Evolutionary conservation across 2,113 vertebrate genomes (phyloP).

Genomic region (Monopterus albus): DNA sequence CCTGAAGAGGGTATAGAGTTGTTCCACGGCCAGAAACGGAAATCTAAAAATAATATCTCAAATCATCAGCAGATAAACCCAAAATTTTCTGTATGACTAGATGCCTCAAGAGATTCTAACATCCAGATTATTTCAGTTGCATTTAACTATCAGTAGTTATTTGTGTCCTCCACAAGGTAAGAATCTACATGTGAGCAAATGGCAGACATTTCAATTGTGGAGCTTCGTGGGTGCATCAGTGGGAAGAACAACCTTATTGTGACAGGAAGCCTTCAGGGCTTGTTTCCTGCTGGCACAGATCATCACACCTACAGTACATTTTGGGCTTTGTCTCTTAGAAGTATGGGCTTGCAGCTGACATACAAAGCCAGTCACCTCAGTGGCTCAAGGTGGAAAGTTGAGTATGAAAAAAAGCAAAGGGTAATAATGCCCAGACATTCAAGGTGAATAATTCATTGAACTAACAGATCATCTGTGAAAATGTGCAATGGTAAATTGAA

Average conservation of each 20-base stretch:
- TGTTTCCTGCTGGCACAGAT: slow-evolving; percentile 12
- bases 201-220: slow-evolving; percentile 30
- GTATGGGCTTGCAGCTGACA: neutral
- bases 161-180: slow-evolving; percentile 48
- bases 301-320: neutral
- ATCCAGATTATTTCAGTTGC: slow-evolving; percentile 28
- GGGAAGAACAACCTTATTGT: slow-evolving; percentile 6
- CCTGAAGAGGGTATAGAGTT: no score
- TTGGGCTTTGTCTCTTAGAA: neutral
- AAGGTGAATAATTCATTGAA: neutral
- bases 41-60: no score
- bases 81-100: slow-evolving; percentile 20
- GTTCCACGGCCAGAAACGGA: no score
- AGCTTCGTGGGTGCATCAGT: neutral
- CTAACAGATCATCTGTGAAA: neutral
- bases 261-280: neutral
- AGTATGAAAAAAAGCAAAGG: neutral
- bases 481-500: neutral
- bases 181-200: slow-evolving; percentile 13
- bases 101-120: slow-evolving; percentile 16
- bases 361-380: neutral
- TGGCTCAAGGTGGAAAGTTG: neutral
- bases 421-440: neutral
- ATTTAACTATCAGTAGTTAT: slow-evolving; percentile 40
- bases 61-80: neutral